Conservation (phyloP, 2,888 invertebrate genomes). For the Holacanthella duospinosa region DNA sequence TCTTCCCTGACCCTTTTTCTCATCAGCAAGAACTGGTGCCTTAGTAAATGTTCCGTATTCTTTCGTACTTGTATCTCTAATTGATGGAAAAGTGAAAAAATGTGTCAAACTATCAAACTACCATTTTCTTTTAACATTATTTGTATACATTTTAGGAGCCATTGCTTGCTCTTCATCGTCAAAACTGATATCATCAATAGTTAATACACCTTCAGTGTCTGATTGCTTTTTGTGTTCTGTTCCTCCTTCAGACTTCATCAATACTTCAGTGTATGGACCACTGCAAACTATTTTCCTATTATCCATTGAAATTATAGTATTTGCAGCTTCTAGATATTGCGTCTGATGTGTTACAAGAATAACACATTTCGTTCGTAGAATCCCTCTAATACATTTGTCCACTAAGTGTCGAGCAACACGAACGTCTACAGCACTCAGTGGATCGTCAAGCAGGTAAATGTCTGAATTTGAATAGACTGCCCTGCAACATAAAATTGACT, state of each 20-base stretch:
- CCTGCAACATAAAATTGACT: constrained; percentile 48
- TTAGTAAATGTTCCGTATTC: too few relatives aligned
- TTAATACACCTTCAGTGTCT: too few relatives aligned
- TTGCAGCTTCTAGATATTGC: constrained; percentile 55
- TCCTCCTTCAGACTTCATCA: too few relatives aligned
- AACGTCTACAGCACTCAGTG: constrained; percentile 47
- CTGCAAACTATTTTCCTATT: constrained; percentile 16
- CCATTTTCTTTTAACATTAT: too few relatives aligned
- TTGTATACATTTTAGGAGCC: too few relatives aligned
- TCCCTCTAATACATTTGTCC: constrained; percentile 43
- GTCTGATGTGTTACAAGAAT: constrained; percentile 64
- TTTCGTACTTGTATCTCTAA: too few relatives aligned
- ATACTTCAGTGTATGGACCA: neutral
- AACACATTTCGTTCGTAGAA: constrained; percentile 42
- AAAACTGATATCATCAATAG: too few relatives aligned
- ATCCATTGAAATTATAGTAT: constrained; percentile 23
- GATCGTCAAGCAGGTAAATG: constrained; percentile 47
- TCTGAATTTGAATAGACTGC: constrained; percentile 46
- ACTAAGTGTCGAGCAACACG: constrained; percentile 45
- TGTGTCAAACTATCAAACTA: too few relatives aligned
- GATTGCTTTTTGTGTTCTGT: too few relatives aligned
- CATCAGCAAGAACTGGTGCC: too few relatives aligned
- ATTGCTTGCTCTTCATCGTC: too few relatives aligned
- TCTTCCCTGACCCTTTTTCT: constrained; percentile 21
- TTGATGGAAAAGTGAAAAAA: too few relatives aligned